These are phyloP conservation scores for Eurystomus gularis DNA, from an alignment of 2,113 vertebrate species.

Conservation along the genomic window DNA sequence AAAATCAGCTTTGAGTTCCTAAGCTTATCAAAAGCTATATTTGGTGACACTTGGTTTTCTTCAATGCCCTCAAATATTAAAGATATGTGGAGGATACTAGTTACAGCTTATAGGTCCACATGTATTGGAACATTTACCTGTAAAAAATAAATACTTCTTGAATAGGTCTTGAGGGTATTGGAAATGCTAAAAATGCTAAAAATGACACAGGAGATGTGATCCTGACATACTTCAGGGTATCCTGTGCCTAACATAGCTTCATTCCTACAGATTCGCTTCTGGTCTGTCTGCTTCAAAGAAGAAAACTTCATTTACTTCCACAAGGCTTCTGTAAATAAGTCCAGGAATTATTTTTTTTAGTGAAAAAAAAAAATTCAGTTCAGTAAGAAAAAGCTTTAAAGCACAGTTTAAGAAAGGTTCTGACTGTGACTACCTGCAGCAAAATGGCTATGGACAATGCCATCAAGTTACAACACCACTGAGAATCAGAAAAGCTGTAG, in stretches of 20 bases:
- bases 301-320: background rate
- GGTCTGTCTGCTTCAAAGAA: background rate
- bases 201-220: background rate
- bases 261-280: background rate
- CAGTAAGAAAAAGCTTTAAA: background rate
- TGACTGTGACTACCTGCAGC: background rate
- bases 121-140: background rate
- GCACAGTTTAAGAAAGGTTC: background rate
- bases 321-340: background rate
- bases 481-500: too few species aligned
- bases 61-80: background rate
- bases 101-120: background rate
- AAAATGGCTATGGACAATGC: background rate
- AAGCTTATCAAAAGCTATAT: background rate
- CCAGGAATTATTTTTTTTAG: background rate
- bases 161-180: background rate
- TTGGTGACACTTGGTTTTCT: background rate
- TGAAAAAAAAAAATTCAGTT: background rate
- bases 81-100: background rate
- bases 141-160: background rate
- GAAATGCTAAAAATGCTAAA: background rate
- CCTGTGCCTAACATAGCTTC: background rate
- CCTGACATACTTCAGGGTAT: background rate
- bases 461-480: background rate
- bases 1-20: constrained; percentile 18